These are phyloP conservation scores for Pachyrhynchus sulphureomaculatus DNA, from an alignment of 1,140 invertebrate species.

Conservation along the genomic window DNA sequence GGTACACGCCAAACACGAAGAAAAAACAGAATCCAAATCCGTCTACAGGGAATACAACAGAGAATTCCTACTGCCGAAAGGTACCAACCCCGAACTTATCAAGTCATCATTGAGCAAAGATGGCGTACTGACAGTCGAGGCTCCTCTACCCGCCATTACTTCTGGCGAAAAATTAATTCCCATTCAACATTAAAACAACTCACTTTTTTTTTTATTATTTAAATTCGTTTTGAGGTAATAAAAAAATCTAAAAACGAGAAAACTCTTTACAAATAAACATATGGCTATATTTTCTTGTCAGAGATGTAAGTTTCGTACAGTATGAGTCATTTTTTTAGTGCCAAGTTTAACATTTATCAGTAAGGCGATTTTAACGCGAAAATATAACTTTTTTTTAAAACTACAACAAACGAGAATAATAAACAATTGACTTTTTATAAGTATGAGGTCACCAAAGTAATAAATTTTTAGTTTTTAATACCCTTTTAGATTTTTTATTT, in stretches of 20 bases:
- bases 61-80: constrained; percentile 91
- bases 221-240: not conserved
- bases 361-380: too few relatives aligned
- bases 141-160: constrained; percentile 79
- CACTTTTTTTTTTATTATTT: not conserved
- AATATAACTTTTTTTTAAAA: too few relatives aligned
- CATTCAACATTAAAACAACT: constrained; percentile 65
- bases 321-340: too few relatives aligned
- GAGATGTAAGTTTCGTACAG: too few relatives aligned
- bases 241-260: not conserved
- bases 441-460: too few relatives aligned
- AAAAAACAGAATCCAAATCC: constrained; percentile 90
- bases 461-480: too few relatives aligned
- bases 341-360: too few relatives aligned
- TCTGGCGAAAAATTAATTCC: constrained; percentile 75
- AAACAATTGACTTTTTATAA: too few relatives aligned
- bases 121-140: constrained; percentile 90
- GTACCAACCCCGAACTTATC: constrained; percentile 89
- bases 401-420: too few relatives aligned
- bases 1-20: constrained; percentile 96
- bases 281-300: too few relatives aligned
- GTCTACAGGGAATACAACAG: constrained; percentile 95
- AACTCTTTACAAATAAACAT: too few relatives aligned
- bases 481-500: too few relatives aligned
- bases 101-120: constrained; percentile 89